Evolutionary conservation across 2,113 vertebrate species (phyloP), one percentile per base, ranked within the genome.

Genomic region (Cheilinus undulatus): DNA sequence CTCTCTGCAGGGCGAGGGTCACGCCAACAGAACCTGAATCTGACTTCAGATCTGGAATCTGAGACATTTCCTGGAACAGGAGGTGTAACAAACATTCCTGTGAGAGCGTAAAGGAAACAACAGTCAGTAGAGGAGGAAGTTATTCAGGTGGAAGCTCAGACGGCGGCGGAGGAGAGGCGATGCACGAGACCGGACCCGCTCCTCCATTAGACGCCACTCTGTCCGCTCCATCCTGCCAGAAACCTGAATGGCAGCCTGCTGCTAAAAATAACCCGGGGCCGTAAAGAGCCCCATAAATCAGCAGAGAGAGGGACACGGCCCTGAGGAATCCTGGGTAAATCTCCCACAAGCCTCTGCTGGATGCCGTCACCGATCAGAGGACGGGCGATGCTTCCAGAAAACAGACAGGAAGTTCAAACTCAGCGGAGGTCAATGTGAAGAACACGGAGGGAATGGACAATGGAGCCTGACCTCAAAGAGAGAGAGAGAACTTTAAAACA

Each of bases 211-310:
- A 26, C 23, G 13, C 58, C 75, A 45, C 85, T 85, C 22, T 46
- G 73, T 69, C 73, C 20, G 42, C 70, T 51, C 38, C 27, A 26
- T 74, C 59, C 74, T 73, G 68, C 66, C 26, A 53, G 76, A 86
- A 85, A 64, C 58, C 30, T 34, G 45, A 19, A 52, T 46, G 42
- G 81, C 65, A 11, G 69, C 32, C 8, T 50, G n/a, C 2, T 0
- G 59, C 88, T 88, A 86, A 88, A 88, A 86, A 90, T 86, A 91
- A 70, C 74, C 6, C 2, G 17, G 62, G 3, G 61, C 66, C 54
- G 66, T 74, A 70, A 77, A 69, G 69, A 83, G 75, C 36, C 10
- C 60, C 26, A 51, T 75, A 68, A 62, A 72, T 67, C 48, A 65
- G 40, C 28, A 36, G 50, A 59, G 75, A 67, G 69, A 40, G 43